phyloP scores from a whole-genome alignment of 2,888 invertebrate species.

The Amblyteles armatorius region DNA sequence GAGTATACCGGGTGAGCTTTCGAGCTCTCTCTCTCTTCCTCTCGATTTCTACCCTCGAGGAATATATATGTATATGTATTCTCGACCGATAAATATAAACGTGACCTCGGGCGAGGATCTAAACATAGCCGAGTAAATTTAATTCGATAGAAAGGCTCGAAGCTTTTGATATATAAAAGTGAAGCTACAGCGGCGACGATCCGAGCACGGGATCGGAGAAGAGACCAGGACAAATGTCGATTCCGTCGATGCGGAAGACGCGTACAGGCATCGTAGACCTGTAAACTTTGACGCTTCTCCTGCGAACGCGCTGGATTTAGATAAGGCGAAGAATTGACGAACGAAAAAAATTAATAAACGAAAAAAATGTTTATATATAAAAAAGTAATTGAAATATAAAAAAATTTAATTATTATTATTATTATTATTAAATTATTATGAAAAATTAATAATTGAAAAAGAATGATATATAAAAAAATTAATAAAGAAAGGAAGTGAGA shows the following conservation, averaged over 20 bases:
- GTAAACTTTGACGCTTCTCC: background rate
- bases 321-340: background rate
- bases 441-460: too few relatives aligned
- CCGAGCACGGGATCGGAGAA: background rate
- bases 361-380: background rate
- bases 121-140: conserved; percentile 61
- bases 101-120: conserved; percentile 54
- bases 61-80: conserved; percentile 33
- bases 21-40: background rate
- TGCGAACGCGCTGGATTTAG: background rate
- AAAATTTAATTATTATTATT: too few relatives aligned
- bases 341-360: too few relatives aligned
- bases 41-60: conserved; percentile 50
- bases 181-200: background rate
- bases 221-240: conserved; percentile 4
- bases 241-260: background rate
- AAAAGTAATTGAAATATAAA: too few relatives aligned
- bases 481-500: background rate
- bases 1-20: conserved; percentile 49
- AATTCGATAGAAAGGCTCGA: conserved; percentile 59
- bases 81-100: conserved; percentile 55
- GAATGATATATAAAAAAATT: background rate
- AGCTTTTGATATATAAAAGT: conserved; percentile 5
- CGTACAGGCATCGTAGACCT: background rate
- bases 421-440: too few relatives aligned